These are phyloP conservation scores for Rafetus swinhoei DNA, from an alignment of 2,113 vertebrate genomes.

Conservation along the genomic window DNA sequence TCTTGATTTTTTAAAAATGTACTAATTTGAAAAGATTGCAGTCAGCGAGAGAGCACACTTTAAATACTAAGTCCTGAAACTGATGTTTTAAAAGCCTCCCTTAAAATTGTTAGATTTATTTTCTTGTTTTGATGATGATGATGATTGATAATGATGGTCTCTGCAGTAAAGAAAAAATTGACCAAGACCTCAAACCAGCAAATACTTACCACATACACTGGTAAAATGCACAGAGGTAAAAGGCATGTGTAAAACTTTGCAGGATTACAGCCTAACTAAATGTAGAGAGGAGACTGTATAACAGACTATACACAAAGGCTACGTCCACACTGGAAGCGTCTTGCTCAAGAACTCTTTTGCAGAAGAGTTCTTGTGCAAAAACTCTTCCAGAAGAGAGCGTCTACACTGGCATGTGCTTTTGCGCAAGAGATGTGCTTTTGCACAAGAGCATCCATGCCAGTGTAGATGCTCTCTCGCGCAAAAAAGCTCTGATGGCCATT, in stretches of 20 bases:
- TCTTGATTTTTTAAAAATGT: background rate
- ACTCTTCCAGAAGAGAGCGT: no score
- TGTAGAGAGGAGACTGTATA: conserved; percentile 5
- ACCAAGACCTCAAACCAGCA: conserved; percentile 1
- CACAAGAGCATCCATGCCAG: no score
- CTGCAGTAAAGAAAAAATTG: conserved; percentile 41
- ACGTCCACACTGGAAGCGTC: no score
- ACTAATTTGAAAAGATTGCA: conserved; percentile 27
- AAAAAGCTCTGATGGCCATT: no score
- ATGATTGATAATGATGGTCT: conserved; percentile 5
- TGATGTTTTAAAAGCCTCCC: conserved; percentile 51
- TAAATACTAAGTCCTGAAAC: conserved; percentile 51
- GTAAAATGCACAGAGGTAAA: conserved; percentile 28
- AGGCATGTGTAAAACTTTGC: background rate
- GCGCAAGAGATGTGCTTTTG: no score
- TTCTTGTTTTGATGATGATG: conserved; percentile 47
- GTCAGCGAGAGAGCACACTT: conserved; percentile 21
- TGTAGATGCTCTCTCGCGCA: no score
- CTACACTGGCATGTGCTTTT: no score
- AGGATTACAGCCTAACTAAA: background rate
- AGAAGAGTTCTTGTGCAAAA: no score
- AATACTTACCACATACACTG: background rate
- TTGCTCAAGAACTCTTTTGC: no score
- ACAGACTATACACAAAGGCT: background rate
- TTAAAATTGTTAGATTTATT: conserved; percentile 46